Evolutionary conservation across 2,888 invertebrate species (phyloP).

Genomic region (Caenorhabditis drosophilae): DNA sequence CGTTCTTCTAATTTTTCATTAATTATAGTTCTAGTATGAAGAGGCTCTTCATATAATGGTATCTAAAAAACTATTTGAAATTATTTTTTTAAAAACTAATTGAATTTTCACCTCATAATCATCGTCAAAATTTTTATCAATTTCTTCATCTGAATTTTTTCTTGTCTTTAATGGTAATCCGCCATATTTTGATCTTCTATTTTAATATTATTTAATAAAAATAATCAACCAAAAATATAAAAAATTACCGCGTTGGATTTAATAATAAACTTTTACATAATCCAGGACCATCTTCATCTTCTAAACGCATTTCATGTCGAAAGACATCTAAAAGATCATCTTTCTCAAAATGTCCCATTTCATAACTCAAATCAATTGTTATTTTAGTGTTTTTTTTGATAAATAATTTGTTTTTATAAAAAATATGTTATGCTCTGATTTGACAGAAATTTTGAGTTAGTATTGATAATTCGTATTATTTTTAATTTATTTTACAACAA

Average conservation of each 20-base stretch:
- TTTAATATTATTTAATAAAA: too few relatives aligned
- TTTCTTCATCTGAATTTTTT: conserved; percentile 17
- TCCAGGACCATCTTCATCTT: conserved; percentile 48
- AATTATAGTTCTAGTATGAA: conserved; percentile 22
- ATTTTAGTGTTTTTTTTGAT: neutral
- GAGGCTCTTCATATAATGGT: conserved; percentile 38
- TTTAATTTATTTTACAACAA: neutral
- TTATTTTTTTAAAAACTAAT: conserved; percentile 2
- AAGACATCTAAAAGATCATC: conserved; percentile 45
- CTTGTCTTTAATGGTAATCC: conserved; percentile 51
- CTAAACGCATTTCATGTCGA: conserved; percentile 42
- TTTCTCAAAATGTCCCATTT: conserved; percentile 44
- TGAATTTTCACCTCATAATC: conserved; percentile 42
- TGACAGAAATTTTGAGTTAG: too few relatives aligned
- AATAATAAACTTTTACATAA: conserved; percentile 29
- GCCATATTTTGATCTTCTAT: conserved; percentile 43
- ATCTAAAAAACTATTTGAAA: conserved; percentile 25
- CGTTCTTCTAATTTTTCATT: conserved; percentile 17
- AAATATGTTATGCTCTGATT: too few relatives aligned
- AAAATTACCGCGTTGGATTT: conserved; percentile 12
- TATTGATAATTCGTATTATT: too few relatives aligned
- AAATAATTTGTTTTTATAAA: too few relatives aligned
- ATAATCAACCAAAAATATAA: neutral
- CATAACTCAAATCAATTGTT: neutral
- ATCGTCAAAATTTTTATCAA: conserved; percentile 14